phyloP scores from a whole-genome alignment of 2,888 invertebrate species.

The Drosophila mettleri region DNA sequence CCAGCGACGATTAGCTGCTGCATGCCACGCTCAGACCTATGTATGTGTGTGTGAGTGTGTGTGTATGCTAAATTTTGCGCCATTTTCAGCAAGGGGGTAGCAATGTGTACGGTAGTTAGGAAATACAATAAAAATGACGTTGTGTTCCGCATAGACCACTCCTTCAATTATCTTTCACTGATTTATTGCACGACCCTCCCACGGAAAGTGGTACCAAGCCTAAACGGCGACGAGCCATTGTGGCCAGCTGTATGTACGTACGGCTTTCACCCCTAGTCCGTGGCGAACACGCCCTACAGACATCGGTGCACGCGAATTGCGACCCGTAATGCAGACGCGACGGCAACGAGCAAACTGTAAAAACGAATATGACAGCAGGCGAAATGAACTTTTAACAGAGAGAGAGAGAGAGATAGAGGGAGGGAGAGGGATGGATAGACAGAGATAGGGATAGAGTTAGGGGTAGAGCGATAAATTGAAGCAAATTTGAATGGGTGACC shows the following conservation, averaged over 20 bases:
- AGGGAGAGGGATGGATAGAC: background rate
- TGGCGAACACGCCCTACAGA: conserved; percentile 38
- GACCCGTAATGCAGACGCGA: conserved; percentile 17
- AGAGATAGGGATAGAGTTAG: background rate
- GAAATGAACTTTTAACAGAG: background rate
- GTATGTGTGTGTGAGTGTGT: too few species aligned
- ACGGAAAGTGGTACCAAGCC: conserved; percentile 27
- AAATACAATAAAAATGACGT: conserved; percentile 41
- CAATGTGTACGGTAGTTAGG: conserved; percentile 24
- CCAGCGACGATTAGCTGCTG: conserved; percentile 8
- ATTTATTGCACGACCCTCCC: conserved; percentile 50
- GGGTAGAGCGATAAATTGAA: conserved; percentile 3
- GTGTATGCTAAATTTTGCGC: conserved; percentile 1
- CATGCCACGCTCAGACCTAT: background rate
- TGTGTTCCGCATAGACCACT: conserved; percentile 54
- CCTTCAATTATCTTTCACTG: conserved; percentile 60
- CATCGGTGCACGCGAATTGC: conserved; percentile 49
- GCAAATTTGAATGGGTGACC: conserved; percentile 6
- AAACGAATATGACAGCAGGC: conserved; percentile 11
- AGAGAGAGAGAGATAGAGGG: background rate
- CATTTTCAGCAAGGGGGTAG: conserved; percentile 10
- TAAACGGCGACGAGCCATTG: conserved; percentile 28
- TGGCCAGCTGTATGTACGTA: conserved; percentile 28
- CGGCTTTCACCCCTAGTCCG: conserved; percentile 36
- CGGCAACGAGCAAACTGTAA: conserved; percentile 8